These are phyloP conservation scores for Garra rufa DNA, from an alignment of 2,113 vertebrate species.

Conservation along the genomic window DNA sequence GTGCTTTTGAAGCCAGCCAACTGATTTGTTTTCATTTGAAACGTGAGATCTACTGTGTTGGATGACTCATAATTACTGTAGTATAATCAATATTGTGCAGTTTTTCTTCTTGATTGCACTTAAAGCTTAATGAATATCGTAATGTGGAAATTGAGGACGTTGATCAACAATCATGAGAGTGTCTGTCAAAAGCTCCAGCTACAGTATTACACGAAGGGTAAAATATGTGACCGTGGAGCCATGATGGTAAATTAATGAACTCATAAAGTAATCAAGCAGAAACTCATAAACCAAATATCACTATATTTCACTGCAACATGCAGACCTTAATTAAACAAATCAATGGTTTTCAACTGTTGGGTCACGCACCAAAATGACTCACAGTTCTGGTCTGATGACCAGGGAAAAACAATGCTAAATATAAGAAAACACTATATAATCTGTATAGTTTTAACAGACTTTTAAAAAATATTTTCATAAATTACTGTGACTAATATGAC, in stretches of 20 bases:
- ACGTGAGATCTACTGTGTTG: conserved; percentile 42
- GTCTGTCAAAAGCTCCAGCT: neutral
- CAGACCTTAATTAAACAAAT: conserved; percentile 4
- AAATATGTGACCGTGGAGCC: neutral
- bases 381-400: neutral
- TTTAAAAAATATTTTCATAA: neutral
- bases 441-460: neutral
- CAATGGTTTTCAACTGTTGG: neutral
- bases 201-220: neutral
- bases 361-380: neutral
- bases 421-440: neutral
- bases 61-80: conserved; percentile 45
- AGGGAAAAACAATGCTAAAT: neutral
- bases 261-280: conserved; percentile 8
- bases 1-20: neutral
- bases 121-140: neutral
- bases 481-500: too few species aligned
- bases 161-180: neutral
- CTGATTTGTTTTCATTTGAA: conserved; percentile 29
- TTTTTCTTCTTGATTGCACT: conserved; percentile 34
- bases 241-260: conserved; percentile 8
- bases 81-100: conserved; percentile 46
- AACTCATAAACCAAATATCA: conserved; percentile 3
- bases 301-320: neutral
- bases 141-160: neutral